Evolutionary conservation across 2,888 invertebrate genomes (phyloP).

Genomic region (Tinea trinotella): DNA sequence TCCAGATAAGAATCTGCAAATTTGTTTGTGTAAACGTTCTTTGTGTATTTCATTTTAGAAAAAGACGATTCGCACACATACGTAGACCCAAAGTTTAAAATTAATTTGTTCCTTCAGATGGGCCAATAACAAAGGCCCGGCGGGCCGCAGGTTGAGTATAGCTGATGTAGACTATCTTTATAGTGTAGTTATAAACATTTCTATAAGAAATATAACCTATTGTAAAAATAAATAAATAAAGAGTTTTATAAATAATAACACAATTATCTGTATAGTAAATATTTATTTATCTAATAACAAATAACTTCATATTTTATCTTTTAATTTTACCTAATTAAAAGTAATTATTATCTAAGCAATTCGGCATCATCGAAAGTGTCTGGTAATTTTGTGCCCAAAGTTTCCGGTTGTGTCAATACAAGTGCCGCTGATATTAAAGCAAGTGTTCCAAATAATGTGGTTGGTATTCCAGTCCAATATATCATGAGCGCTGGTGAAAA

Average conservation of each 20-base stretch:
- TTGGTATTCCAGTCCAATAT: conserved; percentile 12
- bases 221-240: background rate
- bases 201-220: background rate
- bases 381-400: conserved; percentile 6
- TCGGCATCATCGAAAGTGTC: background rate
- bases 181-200: too few relatives aligned
- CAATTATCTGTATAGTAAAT: background rate
- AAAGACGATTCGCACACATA: too few relatives aligned
- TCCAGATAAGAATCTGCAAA: too few relatives aligned
- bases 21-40: too few relatives aligned
- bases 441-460: conserved; percentile 6
- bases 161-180: too few relatives aligned
- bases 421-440: background rate
- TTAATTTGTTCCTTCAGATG: too few relatives aligned
- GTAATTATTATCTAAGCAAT: conserved; percentile 1
- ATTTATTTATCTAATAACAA: too few relatives aligned
- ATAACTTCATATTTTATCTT: background rate
- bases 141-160: too few relatives aligned
- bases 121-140: too few relatives aligned
- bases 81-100: too few relatives aligned
- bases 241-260: background rate
- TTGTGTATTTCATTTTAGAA: too few relatives aligned
- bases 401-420: conserved; percentile 10
- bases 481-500: conserved; percentile 11
- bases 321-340: too few relatives aligned